phyloP scores from a whole-genome alignment of 2,888 invertebrate genomes.

The Gastracanthus pulcherrimus region DNA sequence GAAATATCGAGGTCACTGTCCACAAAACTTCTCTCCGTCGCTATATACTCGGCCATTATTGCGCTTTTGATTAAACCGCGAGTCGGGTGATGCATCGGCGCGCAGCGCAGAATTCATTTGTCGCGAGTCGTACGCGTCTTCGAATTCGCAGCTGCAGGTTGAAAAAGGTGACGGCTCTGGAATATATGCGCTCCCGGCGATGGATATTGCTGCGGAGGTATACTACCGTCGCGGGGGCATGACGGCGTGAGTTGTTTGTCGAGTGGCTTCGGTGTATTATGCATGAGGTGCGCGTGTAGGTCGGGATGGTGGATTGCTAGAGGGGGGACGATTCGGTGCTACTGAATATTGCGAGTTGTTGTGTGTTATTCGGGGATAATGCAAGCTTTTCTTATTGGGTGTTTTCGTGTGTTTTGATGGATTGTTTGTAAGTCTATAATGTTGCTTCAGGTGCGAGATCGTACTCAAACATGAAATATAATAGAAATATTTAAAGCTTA shows the following conservation, averaged over 20 bases:
- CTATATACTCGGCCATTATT: not conserved
- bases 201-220: not conserved
- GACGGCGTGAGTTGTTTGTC: constrained; percentile 2
- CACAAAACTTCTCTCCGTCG: too few relatives aligned
- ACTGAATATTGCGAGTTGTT: not conserved
- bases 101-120: constrained; percentile 28
- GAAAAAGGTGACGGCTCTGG: constrained; percentile 11
- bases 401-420: too few relatives aligned
- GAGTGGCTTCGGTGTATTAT: constrained; percentile 7
- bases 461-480: too few relatives aligned
- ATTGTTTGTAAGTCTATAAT: too few relatives aligned
- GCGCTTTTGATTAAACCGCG: constrained; percentile 6
- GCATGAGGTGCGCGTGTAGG: not conserved
- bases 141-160: not conserved
- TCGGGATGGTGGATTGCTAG: too few relatives aligned
- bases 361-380: too few relatives aligned
- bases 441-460: too few relatives aligned
- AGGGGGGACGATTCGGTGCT: not conserved
- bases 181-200: not conserved
- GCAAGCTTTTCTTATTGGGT: too few relatives aligned
- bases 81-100: not conserved
- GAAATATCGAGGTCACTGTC: too few relatives aligned
- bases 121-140: constrained; percentile 15
- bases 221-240: not conserved
- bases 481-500: too few relatives aligned